A percentile compares a stretch with the other conserved stretches of the same genome.
Conservation (phyloP, 2,797 vertebrate species). For the Synaphobranchus kaupii region DNA sequence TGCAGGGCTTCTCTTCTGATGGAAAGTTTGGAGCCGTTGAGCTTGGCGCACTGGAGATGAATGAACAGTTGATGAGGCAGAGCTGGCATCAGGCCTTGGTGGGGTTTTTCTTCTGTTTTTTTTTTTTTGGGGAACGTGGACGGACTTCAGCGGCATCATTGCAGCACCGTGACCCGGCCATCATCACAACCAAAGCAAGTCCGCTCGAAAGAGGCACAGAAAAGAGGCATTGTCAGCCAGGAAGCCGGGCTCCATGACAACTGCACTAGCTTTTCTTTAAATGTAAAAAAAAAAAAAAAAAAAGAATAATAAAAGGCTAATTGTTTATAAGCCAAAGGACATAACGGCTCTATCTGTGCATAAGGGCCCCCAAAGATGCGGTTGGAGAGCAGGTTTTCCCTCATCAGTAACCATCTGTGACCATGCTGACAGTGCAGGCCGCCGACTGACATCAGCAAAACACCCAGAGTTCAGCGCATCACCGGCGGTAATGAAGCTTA, state of each 20-base stretch:
- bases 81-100: neutral
- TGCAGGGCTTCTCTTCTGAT: neutral
- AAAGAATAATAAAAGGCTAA: neutral
- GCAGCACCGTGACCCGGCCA: neutral
- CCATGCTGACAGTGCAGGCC: neutral
- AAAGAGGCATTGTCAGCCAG: conserved; percentile 66
- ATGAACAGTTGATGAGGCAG: conserved; percentile 20
- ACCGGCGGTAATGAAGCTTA: neutral
- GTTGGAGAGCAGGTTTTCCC: neutral
- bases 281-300: neutral
- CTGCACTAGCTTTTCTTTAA: conserved; percentile 31
- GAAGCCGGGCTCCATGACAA: conserved; percentile 67
- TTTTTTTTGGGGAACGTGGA: neutral
- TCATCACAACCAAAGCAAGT: conserved; percentile 42
- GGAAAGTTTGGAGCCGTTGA: neutral
- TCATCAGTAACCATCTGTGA: neutral
- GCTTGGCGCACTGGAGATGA: conserved; percentile 24
- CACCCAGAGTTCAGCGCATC: neutral
- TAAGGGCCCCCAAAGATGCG: neutral
- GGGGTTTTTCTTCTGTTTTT: neutral
- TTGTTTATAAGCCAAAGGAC: conserved; percentile 7
- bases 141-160: conserved; percentile 7
- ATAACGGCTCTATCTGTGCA: neutral
- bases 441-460: neutral
- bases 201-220: conserved; percentile 54